Percentiles rank a stretch among this genome's conserved stretches.
These are phyloP conservation scores for Anastrepha obliqua DNA, from an alignment of 1,140 invertebrate genomes.

Conservation along the genomic window DNA sequence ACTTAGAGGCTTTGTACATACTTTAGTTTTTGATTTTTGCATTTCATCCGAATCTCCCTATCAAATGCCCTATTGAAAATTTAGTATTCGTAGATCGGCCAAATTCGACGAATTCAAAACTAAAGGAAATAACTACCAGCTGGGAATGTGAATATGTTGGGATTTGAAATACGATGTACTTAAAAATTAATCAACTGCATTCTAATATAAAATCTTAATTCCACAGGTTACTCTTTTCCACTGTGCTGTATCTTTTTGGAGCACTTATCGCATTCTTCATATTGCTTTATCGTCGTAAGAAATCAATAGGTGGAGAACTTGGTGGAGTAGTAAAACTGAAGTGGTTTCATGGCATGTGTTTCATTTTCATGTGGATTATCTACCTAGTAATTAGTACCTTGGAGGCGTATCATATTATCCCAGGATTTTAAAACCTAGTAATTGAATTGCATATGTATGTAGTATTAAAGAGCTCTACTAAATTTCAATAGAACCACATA, in stretches of 20 bases:
- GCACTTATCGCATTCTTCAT: background rate
- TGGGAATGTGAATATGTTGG: too few relatives aligned
- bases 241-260: background rate
- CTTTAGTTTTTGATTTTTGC: too few relatives aligned
- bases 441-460: background rate
- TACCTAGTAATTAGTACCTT: background rate
- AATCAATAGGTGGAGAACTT: constrained; percentile 7
- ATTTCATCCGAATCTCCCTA: too few relatives aligned
- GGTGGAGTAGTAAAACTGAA: background rate
- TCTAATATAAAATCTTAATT: background rate
- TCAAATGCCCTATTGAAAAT: too few relatives aligned
- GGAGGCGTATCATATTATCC: constrained; percentile 4
- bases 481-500: background rate
- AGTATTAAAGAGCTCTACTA: background rate
- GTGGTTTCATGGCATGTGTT: background rate
- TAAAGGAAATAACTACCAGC: too few relatives aligned
- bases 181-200: background rate
- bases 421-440: constrained; percentile 1
- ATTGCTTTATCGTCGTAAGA: background rate
- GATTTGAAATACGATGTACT: too few relatives aligned
- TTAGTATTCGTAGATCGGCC: too few relatives aligned
- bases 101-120: too few relatives aligned
- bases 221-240: background rate
- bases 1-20: too few relatives aligned
- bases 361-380: constrained; percentile 17